Percentiles rank a stretch among this genome's conserved stretches.
Evolutionary conservation across 2,113 vertebrate genomes (phyloP).

Genomic region (Oreochromis aureus): DNA sequence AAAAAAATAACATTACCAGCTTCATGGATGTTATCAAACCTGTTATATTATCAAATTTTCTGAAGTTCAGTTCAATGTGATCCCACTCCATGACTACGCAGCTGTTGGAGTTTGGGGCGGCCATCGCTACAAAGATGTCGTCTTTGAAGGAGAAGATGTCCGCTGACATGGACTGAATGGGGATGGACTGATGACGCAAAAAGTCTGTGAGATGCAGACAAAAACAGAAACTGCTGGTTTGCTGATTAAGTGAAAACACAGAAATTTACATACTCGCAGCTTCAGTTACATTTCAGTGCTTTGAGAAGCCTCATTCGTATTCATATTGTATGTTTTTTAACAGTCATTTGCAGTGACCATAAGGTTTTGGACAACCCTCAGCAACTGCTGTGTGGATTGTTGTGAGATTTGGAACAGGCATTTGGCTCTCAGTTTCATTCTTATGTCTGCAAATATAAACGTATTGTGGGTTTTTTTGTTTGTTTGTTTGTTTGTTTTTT

Average conservation of each 20-base stretch:
- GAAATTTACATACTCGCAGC: not conserved
- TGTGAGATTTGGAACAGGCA: not conserved
- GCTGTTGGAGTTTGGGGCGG: constrained; percentile 92
- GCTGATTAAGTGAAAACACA: not conserved
- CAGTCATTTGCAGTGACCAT: not conserved
- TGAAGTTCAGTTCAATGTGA: constrained; percentile 95
- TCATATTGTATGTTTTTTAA: not conserved
- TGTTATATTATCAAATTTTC: constrained; percentile 96
- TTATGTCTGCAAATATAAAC: not conserved
- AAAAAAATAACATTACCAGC: not conserved
- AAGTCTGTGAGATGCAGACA: constrained; percentile 80
- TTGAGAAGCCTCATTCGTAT: not conserved
- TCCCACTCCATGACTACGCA: constrained; percentile 98
- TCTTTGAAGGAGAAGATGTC: constrained; percentile 93
- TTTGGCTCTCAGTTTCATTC: not conserved
- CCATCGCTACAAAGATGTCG: constrained; percentile 91
- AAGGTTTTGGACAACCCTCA: not conserved
- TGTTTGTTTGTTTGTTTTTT: not conserved
- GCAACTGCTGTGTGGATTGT: not conserved
- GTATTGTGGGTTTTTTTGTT: not conserved
- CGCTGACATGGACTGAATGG: constrained; percentile 89
- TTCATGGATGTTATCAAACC: constrained; percentile 67
- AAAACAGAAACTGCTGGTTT: not conserved
- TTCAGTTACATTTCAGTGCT: not conserved
- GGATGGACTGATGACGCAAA: constrained; percentile 89